phyloP scores from a whole-genome alignment of 2,797 vertebrate genomes.

The Sciurus carolinensis region DNA sequence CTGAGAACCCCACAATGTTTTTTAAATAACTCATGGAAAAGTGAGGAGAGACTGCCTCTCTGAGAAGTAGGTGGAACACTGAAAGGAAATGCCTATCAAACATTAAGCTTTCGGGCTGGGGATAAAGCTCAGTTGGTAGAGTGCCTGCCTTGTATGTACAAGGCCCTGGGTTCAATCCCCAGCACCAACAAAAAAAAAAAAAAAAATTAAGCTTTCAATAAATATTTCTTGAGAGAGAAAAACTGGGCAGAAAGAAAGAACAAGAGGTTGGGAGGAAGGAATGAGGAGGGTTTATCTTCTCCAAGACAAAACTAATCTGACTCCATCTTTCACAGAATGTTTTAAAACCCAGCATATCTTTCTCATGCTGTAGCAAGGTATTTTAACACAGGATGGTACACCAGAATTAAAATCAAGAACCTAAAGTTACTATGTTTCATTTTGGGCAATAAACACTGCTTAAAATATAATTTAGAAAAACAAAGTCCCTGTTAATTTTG shows the following conservation, averaged over 20 bases:
- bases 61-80: no score
- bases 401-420: slow-evolving; percentile 12
- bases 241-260: not conserved
- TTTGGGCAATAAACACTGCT: slow-evolving; percentile 11
- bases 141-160: no score
- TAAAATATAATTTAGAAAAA: slow-evolving; percentile 44
- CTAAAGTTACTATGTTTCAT: slow-evolving; percentile 16
- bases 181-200: no score
- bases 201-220: not conserved
- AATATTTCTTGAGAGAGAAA: not conserved
- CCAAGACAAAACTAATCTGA: not conserved
- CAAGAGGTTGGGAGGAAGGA: not conserved
- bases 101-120: not conserved
- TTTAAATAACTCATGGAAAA: no score
- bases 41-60: no score
- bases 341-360: slow-evolving; percentile 11
- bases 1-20: not conserved
- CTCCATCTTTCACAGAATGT: not conserved
- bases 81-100: not conserved
- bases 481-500: slow-evolving; percentile 6
- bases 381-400: not conserved
- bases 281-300: not conserved
- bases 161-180: no score
- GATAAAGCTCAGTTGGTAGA: no score
- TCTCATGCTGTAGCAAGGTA: not conserved